Conservation (phyloP, 2,888 invertebrate species). For the Tachystola acroxantha region DNA sequence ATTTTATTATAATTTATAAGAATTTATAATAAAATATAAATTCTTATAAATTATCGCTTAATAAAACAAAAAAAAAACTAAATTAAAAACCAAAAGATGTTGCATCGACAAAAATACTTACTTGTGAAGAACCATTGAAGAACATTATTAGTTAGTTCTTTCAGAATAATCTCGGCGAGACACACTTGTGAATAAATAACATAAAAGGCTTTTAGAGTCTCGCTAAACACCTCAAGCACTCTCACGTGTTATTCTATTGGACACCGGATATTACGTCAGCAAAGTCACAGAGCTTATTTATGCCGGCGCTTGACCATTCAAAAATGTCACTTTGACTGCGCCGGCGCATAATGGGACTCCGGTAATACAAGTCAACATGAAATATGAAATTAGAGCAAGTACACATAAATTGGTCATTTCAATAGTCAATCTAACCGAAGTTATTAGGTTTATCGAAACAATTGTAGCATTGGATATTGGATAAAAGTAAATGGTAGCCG, state of each 20-base stretch:
- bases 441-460: constrained; percentile 20
- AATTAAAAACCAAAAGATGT: too few relatives aligned
- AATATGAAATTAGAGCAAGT: constrained; percentile 6
- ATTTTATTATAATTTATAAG: too few relatives aligned
- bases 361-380: constrained; percentile 4
- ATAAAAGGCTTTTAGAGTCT: too few relatives aligned
- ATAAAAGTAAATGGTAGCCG: constrained; percentile 56
- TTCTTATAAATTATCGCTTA: too few relatives aligned
- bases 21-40: too few relatives aligned
- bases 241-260: constrained; percentile 4
- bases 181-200: too few relatives aligned
- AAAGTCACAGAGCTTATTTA: constrained; percentile 3
- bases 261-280: constrained; percentile 7
- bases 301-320: constrained; percentile 2
- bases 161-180: too few relatives aligned
- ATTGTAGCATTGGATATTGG: constrained; percentile 26
- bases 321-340: constrained; percentile 1
- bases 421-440: constrained; percentile 3
- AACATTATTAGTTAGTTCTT: too few relatives aligned
- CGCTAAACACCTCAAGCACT: constrained; percentile 1
- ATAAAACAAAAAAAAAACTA: too few relatives aligned
- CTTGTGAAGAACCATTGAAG: too few relatives aligned
- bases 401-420: constrained; percentile 5
- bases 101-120: too few relatives aligned
- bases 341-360: constrained; percentile 1